A percentile compares a stretch with the other conserved stretches of the same genome.
These are phyloP conservation scores for Agapostemon virescens DNA, from an alignment of 2,888 invertebrate species.

Conservation along the genomic window DNA sequence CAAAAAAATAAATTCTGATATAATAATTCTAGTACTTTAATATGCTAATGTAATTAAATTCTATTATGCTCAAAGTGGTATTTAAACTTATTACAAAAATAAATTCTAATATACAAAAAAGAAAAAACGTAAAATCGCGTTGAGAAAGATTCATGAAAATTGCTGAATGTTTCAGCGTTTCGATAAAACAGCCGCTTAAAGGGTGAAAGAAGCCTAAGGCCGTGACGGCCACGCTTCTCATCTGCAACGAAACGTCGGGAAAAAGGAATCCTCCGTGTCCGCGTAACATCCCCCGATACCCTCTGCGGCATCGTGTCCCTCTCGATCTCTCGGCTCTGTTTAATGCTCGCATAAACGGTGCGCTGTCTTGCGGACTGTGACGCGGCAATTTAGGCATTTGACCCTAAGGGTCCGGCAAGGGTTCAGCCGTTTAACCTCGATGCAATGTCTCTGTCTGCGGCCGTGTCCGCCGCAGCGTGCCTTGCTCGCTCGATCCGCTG, in stretches of 20 bases:
- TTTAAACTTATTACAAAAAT: too few relatives aligned
- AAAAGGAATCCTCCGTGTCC: conserved; percentile 10
- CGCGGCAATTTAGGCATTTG: conserved; percentile 79
- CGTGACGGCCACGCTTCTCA: conserved; percentile 54
- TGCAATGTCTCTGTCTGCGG: conserved; percentile 76
- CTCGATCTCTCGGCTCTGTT: conserved; percentile 43
- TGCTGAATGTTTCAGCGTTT: neutral
- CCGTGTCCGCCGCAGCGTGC: conserved; percentile 55
- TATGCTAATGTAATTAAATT: too few relatives aligned
- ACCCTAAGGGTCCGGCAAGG: conserved; percentile 72
- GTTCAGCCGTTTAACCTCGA: conserved; percentile 78
- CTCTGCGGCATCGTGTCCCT: neutral
- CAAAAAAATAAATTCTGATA: too few relatives aligned
- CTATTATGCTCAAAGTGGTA: too few relatives aligned
- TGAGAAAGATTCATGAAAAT: neutral
- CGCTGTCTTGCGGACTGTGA: conserved; percentile 74
- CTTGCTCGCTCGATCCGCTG: conserved; percentile 34
- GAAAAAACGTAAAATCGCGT: too few relatives aligned
- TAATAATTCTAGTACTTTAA: too few relatives aligned
- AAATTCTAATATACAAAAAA: too few relatives aligned
- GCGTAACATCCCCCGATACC: conserved; percentile 3
- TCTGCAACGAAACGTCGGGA: conserved; percentile 42
- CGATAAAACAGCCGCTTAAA: neutral
- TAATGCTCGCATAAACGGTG: conserved; percentile 73
- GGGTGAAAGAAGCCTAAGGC: conserved; percentile 45